A percentile compares a stretch with the other conserved stretches of the same genome.
Evolutionary conservation across 92 coral and sea anemone species (phyloP).

Genomic region (Anthopleura xanthogrammica): DNA sequence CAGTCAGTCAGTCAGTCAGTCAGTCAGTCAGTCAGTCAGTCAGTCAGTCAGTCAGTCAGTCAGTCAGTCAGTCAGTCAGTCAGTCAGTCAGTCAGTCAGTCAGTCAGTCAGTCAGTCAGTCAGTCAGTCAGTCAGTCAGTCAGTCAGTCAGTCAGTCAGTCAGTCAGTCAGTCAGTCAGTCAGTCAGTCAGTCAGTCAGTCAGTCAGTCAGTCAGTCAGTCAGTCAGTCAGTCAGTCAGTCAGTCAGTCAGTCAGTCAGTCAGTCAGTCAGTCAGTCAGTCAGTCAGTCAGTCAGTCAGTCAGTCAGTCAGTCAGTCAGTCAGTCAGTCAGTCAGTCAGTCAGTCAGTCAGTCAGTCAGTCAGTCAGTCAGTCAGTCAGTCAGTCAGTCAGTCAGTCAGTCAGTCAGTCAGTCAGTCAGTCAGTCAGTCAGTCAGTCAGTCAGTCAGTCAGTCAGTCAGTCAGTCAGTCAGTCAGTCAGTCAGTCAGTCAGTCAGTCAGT

Average conservation of each 20-base stretch:
- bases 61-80: background rate
- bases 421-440: background rate
- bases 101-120: background rate
- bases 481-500: background rate
- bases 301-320: background rate
- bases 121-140: background rate
- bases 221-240: background rate
- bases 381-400: background rate
- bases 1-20: background rate
- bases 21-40: background rate
- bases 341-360: background rate
- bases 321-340: background rate
- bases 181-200: background rate
- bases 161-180: background rate
- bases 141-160: background rate
- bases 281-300: background rate
- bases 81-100: background rate
- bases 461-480: background rate
- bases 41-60: background rate
- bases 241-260: background rate
- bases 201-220: background rate
- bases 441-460: background rate
- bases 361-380: background rate
- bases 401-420: background rate
- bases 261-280: background rate